Base-by-base conservation (phyloP, 2,797 vertebrate genomes). In the Salarias fasciatus region DNA sequence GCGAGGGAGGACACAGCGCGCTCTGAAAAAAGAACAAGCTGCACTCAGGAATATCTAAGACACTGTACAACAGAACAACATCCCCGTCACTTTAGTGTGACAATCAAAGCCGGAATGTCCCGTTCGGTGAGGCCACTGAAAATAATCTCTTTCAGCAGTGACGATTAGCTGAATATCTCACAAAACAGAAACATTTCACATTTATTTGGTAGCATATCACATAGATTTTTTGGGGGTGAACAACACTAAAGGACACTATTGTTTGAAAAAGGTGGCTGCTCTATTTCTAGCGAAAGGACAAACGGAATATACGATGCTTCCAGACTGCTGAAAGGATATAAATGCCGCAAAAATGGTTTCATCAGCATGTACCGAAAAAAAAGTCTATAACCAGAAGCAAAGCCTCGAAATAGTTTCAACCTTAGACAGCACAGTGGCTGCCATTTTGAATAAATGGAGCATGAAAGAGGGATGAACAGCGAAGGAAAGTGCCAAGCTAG, bases 371-470 rank as follows among this genome's bases (percentile, higher is more conserved):
- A 5, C 6, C 33, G 13, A 13, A 35, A 35, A 35, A 4, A 31
- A 35, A 62, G 50, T 41, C 43, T 57, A 49, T 49, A 70, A 79
- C 64, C 58, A 78, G 65, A 77, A 63, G 53, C 72, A 55, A 72
- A 40, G 43, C 31, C 77, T 77, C 30, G 57, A 85, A 91, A 89
- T 82, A 88, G 74, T 45, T 59, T 35, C 53, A 64, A 61, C 72
- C 61, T 72, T 53, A 75, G 60, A 73, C 62, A 64, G 69, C 69
- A 76, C 41, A 76, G 50, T 69, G 68, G 64, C 52, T 60, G 61
- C 50, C 55, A 71, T 47, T 64, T 69, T 59, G 48, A 87, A 77
- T 72, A 85, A 88, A 82, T 85, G 70, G 72, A 75, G 81, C 80
- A 80, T 85, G 56, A 87, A 79, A 77, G 67, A 79, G 35, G 45